phyloP scores from a whole-genome alignment of 1,140 invertebrate genomes.

The Tetranychus urticae region DNA sequence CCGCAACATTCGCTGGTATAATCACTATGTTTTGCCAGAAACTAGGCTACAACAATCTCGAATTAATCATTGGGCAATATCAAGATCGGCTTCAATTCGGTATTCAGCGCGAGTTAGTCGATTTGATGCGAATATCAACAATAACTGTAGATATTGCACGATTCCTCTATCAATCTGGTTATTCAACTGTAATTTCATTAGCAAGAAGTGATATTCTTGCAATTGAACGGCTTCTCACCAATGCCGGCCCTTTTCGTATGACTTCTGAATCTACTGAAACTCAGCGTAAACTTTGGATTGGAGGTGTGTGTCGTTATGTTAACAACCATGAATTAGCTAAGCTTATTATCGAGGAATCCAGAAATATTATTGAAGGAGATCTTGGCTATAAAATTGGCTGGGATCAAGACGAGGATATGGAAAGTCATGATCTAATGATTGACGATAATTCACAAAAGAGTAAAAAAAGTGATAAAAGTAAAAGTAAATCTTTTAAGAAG shows the following conservation, averaged over 20 bases:
- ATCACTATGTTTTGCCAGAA: constrained; percentile 72
- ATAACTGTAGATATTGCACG: constrained; percentile 64
- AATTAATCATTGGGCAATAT: constrained; percentile 70
- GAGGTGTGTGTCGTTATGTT: constrained; percentile 25
- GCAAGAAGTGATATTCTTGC: constrained; percentile 30
- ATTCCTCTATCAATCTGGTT: constrained; percentile 56
- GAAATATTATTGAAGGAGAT: constrained; percentile 33
- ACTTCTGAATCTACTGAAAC: constrained; percentile 31
- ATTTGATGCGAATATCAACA: constrained; percentile 58
- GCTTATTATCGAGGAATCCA: constrained; percentile 51
- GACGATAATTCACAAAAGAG: too few species aligned
- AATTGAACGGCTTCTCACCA: not conserved
- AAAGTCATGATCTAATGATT: too few species aligned
- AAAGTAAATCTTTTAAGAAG: too few species aligned
- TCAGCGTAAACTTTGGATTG: constrained; percentile 30
- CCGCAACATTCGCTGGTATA: constrained; percentile 92
- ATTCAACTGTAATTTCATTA: constrained; percentile 46
- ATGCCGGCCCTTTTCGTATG: constrained; percentile 21
- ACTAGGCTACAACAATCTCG: constrained; percentile 74
- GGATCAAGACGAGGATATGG: not conserved
- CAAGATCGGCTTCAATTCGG: constrained; percentile 82
- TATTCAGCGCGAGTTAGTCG: constrained; percentile 67
- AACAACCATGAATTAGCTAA: constrained; percentile 52
- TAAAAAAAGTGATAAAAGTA: too few species aligned
- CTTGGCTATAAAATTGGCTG: constrained; percentile 2